phyloP scores from a whole-genome alignment of 1,140 invertebrate species.

The Zaprionus ghesquierei region DNA sequence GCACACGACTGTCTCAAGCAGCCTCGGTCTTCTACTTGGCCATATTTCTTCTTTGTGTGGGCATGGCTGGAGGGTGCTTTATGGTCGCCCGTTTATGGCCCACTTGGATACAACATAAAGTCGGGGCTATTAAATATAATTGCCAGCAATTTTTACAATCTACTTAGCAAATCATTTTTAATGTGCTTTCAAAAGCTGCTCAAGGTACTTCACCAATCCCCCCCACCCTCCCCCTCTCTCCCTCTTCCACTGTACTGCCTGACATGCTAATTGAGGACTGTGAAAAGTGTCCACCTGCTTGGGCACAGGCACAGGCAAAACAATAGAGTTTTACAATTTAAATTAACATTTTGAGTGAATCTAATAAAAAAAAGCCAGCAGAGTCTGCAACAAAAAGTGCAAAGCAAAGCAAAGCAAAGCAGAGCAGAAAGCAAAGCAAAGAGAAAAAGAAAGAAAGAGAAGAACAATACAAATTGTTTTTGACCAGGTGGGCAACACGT shows the following conservation, averaged over 20 bases:
- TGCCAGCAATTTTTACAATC: conserved; percentile 74
- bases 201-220: not conserved
- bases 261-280: conserved; percentile 63
- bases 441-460: not conserved
- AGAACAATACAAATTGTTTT: conserved; percentile 63
- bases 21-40: too few species aligned
- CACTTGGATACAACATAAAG: conserved; percentile 48
- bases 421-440: conserved; percentile 43
- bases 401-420: conserved; percentile 49
- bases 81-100: conserved; percentile 53
- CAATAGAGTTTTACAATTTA: conserved; percentile 73
- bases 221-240: not conserved
- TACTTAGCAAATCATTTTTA: conserved; percentile 78
- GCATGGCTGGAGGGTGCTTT: too few species aligned
- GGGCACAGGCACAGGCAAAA: conserved; percentile 36
- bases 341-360: conserved; percentile 76
- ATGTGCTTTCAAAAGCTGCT: conserved; percentile 41
- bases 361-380: conserved; percentile 40
- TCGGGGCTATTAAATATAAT: conserved; percentile 72
- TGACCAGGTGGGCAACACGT: conserved; percentile 71
- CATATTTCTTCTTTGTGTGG: too few species aligned
- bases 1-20: conserved; percentile 7
- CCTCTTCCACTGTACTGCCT: not conserved
- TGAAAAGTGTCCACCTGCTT: conserved; percentile 17
- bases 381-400: conserved; percentile 43